These are phyloP conservation scores for Colletes collaris DNA, from an alignment of 2,888 invertebrate genomes.

Conservation along the genomic window DNA sequence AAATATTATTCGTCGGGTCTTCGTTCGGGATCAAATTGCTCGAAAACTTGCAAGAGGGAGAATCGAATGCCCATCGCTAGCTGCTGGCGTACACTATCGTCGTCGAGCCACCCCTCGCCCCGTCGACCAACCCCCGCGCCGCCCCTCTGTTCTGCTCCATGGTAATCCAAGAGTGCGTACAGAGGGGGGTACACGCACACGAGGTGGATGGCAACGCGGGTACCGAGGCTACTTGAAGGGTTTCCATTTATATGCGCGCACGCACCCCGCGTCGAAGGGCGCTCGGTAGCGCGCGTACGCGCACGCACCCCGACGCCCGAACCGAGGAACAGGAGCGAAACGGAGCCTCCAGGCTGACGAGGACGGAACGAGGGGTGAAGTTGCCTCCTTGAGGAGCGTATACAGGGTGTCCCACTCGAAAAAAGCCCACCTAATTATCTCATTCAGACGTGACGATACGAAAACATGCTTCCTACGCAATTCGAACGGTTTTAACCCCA, in stretches of 20 bases:
- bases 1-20: background rate
- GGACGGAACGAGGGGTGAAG: constrained; percentile 36
- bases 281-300: constrained; percentile 39
- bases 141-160: constrained; percentile 29
- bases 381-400: constrained; percentile 59
- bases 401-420: constrained; percentile 13
- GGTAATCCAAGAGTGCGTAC: constrained; percentile 67
- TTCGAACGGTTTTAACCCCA: no score
- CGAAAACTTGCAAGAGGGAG: background rate
- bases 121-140: background rate
- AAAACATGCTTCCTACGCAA: no score
- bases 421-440: no score
- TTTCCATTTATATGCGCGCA: constrained; percentile 81
- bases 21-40: constrained; percentile 5
- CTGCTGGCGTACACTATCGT: constrained; percentile 42
- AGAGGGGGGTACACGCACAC: constrained; percentile 59
- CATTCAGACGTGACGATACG: no score
- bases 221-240: constrained; percentile 80
- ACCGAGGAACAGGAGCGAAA: constrained; percentile 28
- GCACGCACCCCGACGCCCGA: constrained; percentile 39
- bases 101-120: constrained; percentile 23
- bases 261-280: constrained; percentile 72
- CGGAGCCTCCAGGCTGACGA: constrained; percentile 11
- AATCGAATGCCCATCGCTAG: constrained; percentile 25
- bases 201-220: constrained; percentile 62